Conservation (phyloP, 2,797 vertebrate species). For the Sebastes hopkinsi region DNA sequence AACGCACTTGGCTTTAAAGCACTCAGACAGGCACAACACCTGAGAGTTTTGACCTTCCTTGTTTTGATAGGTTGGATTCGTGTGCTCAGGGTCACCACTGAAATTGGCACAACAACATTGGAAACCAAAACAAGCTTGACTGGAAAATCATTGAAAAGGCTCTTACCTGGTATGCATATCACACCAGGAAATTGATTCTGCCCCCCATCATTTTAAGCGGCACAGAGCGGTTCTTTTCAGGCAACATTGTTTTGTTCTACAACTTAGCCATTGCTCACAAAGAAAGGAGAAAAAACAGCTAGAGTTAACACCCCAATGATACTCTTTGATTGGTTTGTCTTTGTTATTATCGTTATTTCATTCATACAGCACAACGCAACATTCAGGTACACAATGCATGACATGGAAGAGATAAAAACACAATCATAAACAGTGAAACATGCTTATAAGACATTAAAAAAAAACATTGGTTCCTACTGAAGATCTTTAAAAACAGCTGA, state of each 20-base stretch:
- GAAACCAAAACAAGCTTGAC: constrained; percentile 83
- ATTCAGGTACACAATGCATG: neutral
- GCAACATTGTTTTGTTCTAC: constrained; percentile 9
- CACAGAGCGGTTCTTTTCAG: constrained; percentile 37
- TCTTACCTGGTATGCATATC: constrained; percentile 80
- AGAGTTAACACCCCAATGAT: neutral
- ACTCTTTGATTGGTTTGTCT: neutral
- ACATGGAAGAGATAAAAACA: neutral
- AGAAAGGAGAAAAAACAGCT: neutral
- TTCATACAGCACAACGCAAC: neutral
- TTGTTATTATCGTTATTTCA: neutral
- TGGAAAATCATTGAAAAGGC: constrained; percentile 80
- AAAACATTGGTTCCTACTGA: neutral
- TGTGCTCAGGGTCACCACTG: constrained; percentile 67
- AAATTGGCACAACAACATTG: constrained; percentile 71
- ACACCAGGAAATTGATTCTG: constrained; percentile 74
- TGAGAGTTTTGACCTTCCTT: constrained; percentile 80
- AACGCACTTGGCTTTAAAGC: constrained; percentile 82
- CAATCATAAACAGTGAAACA: too few relatives aligned
- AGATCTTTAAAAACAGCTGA: neutral
- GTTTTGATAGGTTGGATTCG: constrained; percentile 71
- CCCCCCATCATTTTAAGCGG: constrained; percentile 49
- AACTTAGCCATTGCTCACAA: constrained; percentile 2
- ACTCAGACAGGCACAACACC: constrained; percentile 74
- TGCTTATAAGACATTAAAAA: neutral